phyloP scores from a whole-genome alignment of 2,113 vertebrate species.

The Spheniscus mendiculus region DNA sequence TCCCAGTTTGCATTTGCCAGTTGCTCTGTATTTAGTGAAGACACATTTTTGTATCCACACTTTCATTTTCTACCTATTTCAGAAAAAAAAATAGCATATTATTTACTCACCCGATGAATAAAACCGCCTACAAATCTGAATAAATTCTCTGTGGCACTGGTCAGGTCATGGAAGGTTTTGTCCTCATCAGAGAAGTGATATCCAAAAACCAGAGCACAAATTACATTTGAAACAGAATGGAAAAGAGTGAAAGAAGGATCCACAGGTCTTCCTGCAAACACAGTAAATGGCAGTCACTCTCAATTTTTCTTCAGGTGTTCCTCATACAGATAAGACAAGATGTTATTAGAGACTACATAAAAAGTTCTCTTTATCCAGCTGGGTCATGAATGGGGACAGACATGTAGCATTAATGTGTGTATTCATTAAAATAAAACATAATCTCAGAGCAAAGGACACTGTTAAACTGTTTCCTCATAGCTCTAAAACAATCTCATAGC shows the following conservation, averaged over 20 bases:
- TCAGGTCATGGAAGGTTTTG: conserved; percentile 59
- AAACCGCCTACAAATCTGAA: conserved; percentile 1
- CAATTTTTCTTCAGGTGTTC: background rate
- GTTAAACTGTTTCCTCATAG: background rate
- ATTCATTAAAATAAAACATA: background rate
- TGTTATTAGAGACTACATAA: background rate
- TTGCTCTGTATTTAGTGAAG: background rate
- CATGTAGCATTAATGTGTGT: background rate
- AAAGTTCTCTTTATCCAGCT: background rate
- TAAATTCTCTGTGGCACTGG: background rate
- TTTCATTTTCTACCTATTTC: background rate
- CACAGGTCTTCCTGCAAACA: conserved; percentile 55
- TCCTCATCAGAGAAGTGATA: conserved; percentile 52
- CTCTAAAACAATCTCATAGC: background rate
- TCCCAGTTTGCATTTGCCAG: background rate
- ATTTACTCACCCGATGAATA: conserved; percentile 15
- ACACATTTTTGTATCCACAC: background rate
- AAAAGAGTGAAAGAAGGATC: conserved; percentile 45
- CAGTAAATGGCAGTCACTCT: background rate
- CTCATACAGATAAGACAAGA: background rate
- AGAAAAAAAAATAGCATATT: background rate
- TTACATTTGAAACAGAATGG: conserved; percentile 61
- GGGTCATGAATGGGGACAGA: background rate
- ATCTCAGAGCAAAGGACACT: background rate
- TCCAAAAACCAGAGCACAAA: conserved; percentile 56